Base-by-base conservation (phyloP, 2,113 vertebrate species). In the Neopipo cinnamomea region DNA sequence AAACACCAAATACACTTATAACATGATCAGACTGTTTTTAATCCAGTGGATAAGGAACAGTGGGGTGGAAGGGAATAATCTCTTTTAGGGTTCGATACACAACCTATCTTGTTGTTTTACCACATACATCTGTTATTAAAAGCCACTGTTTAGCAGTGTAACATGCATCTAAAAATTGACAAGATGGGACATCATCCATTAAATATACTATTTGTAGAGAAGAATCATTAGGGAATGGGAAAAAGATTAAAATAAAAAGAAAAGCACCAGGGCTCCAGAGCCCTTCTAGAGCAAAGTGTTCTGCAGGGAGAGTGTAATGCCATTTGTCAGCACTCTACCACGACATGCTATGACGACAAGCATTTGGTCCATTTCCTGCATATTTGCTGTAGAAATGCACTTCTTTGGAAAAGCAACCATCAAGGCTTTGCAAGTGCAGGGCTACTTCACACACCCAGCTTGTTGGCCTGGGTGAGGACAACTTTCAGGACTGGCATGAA, bases 401-500 rank as follows among this genome's bases (percentile, higher is more conserved):
- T 94, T 97, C 97, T 97, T 97, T 98, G 95, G 96, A 89, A 96
- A 82, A 96, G 96, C 94, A 66, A 78, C 68, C 30, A 5, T 78
- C 44, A 47, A 53, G 74, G 89, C 65, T 61, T 44, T 31, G 75
- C 85, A 24, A 46, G 35, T 6, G 84, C 23, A 84, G 73, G 77
- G 41, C 80, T 11, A 4, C 83, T 62, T 98, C 89, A 98, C 86
- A 99, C 99, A 2, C 99, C 99, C 30, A 99, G 98, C 91, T 99
- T 99, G 71, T 99, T 99, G 97, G 99, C 99, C 94, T 99, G 99
- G 27, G 99, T 99, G 93, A 99, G 98, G 82, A 99, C 98, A 59
- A 99, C 99, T 95, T 99, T 99, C 56, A 99, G 98, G 12, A 99
- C 99, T 0, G 99, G 99, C 99, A 99, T 99, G 97, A 99, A 99